Evolutionary conservation across 2,113 vertebrate genomes (phyloP).

Genomic region (Sturnira hondurensis): DNA sequence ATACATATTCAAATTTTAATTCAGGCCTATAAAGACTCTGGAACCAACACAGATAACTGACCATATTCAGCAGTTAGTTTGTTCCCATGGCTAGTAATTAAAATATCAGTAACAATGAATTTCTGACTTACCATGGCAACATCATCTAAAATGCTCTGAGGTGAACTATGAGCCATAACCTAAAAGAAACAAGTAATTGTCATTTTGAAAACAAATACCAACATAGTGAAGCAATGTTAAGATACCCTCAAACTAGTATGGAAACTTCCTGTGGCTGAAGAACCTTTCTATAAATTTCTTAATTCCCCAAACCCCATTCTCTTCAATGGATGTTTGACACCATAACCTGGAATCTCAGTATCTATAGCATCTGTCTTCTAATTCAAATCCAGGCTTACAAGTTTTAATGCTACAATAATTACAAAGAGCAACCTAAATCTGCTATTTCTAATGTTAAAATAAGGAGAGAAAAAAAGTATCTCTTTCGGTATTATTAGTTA

Average conservation of each 20-base stretch:
- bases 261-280: background rate
- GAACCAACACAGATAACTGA: background rate
- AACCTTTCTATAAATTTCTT: background rate
- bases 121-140: slow-evolving; percentile 95
- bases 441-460: background rate
- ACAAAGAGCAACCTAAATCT: background rate
- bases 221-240: background rate
- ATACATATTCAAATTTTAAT: background rate
- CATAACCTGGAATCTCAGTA: background rate
- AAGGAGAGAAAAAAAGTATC: background rate
- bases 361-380: background rate
- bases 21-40: background rate
- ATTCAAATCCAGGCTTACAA: background rate
- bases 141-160: slow-evolving; percentile 97
- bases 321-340: background rate
- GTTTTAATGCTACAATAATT: background rate
- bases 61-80: background rate
- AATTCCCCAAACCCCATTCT: background rate
- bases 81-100: background rate
- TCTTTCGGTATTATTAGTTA: background rate
- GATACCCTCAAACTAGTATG: background rate
- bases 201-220: background rate
- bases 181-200: slow-evolving; percentile 73
- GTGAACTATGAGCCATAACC: slow-evolving; percentile 99
- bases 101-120: background rate